Evolutionary conservation across 1,140 invertebrate species (phyloP).

Genomic region (Zaprionus vittiger): DNA sequence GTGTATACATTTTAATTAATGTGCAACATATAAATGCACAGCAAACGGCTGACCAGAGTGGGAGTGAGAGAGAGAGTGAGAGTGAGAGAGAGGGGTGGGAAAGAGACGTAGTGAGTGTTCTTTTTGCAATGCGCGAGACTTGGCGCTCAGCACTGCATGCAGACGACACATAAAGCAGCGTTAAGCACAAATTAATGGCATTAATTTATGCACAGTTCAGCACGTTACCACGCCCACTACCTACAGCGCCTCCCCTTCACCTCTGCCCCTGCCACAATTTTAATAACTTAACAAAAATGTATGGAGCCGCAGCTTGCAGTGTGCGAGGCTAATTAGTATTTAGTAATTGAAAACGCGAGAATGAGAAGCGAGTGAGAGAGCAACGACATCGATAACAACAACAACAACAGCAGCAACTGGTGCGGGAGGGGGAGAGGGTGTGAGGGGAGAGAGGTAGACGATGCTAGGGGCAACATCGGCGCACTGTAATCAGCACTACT

Average conservation of each 20-base stretch:
- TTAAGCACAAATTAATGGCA: conserved; percentile 79
- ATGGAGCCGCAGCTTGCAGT: conserved; percentile 58
- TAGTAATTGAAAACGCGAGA: conserved; percentile 75
- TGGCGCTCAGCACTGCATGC: conserved; percentile 61
- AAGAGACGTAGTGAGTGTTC: conserved; percentile 8
- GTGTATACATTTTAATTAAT: conserved; percentile 76
- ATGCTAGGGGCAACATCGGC: conserved; percentile 28
- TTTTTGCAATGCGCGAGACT: conserved; percentile 45
- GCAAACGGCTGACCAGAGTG: conserved; percentile 33
- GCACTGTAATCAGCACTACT: conserved; percentile 78
- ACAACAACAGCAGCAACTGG: neutral
- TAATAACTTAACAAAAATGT: conserved; percentile 80
- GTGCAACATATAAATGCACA: conserved; percentile 54
- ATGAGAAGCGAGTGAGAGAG: neutral
- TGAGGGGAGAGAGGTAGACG: neutral
- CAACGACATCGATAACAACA: conserved; percentile 50
- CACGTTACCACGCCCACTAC: conserved; percentile 3
- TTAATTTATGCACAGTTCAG: conserved; percentile 69
- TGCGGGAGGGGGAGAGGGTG: no score
- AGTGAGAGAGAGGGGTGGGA: neutral
- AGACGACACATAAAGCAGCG: conserved; percentile 74
- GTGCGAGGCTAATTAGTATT: conserved; percentile 72
- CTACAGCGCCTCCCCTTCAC: neutral
- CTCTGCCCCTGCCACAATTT: conserved; percentile 43
- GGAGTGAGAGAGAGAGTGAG: neutral